phyloP scores from a whole-genome alignment of 1,140 invertebrate genomes.

The Pectinophora gossypiella region DNA sequence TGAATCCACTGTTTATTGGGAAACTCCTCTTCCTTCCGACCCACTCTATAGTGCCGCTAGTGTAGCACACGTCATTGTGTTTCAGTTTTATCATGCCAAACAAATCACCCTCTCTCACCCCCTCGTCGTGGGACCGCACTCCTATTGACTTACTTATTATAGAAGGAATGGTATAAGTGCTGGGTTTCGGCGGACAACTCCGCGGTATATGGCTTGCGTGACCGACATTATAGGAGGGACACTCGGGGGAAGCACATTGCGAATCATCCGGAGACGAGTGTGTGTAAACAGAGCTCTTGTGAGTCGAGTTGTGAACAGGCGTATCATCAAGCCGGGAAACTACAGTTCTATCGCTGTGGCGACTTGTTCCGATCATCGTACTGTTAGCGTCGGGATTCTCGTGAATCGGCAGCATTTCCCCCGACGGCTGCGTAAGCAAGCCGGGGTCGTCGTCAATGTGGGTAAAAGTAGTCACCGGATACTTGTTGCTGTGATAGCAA shows the following conservation, averaged over 20 bases:
- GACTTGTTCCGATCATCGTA: too few species aligned
- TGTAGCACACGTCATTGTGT: conserved; percentile 63
- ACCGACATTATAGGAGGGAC: conserved; percentile 38
- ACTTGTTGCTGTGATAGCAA: conserved; percentile 58
- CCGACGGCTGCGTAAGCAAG: too few species aligned
- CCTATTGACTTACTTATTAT: conserved; percentile 38
- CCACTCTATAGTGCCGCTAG: conserved; percentile 66
- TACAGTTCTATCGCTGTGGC: neutral
- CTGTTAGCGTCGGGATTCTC: too few species aligned
- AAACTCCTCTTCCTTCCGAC: conserved; percentile 61
- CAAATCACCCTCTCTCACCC: conserved; percentile 28
- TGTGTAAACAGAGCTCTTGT: too few species aligned
- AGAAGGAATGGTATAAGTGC: conserved; percentile 50
- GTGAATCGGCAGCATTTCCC: too few species aligned
- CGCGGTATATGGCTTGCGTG: conserved; percentile 61
- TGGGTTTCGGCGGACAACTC: conserved; percentile 34
- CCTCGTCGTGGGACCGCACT: too few species aligned
- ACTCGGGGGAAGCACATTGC: too few species aligned
- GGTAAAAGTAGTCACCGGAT: conserved; percentile 53
- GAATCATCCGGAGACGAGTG: too few species aligned
- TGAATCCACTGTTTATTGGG: conserved; percentile 64
- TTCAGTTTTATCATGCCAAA: conserved; percentile 65
- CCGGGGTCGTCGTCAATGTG: conserved; percentile 47
- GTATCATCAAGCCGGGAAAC: too few species aligned
- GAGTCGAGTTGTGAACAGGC: too few species aligned